phyloP scores from a whole-genome alignment of 2,888 invertebrate genomes.

The Orthosia cruda region DNA sequence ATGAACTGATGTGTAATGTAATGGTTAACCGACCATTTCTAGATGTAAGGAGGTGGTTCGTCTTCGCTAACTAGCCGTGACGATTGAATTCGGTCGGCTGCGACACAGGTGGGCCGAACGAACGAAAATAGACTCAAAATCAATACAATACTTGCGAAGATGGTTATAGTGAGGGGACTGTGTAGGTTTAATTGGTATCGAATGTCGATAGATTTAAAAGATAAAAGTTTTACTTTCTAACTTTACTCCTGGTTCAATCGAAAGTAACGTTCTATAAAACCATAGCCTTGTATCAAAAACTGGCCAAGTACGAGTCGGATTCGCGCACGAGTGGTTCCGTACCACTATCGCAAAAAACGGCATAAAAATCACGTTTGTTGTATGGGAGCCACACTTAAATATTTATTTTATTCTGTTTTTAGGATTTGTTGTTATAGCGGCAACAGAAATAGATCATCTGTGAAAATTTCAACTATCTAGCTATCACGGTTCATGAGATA shows the following conservation, averaged over 20 bases:
- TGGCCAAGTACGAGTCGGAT: too few relatives aligned
- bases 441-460: too few relatives aligned
- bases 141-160: slow-evolving; percentile 83
- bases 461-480: too few relatives aligned
- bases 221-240: background rate
- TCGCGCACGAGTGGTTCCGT: too few relatives aligned
- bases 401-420: too few relatives aligned
- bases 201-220: slow-evolving; percentile 48
- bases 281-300: too few relatives aligned
- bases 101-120: slow-evolving; percentile 76
- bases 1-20: slow-evolving; percentile 66
- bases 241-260: background rate
- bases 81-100: slow-evolving; percentile 68
- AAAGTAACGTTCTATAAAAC: too few relatives aligned
- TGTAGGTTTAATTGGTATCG: slow-evolving; percentile 51
- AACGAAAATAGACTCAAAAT: slow-evolving; percentile 86
- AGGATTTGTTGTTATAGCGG: too few relatives aligned
- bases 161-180: slow-evolving; percentile 71
- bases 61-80: slow-evolving; percentile 51
- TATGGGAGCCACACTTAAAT: too few relatives aligned
- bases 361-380: too few relatives aligned
- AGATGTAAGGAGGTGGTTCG: slow-evolving; percentile 45
- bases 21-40: slow-evolving; percentile 61
- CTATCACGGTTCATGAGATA: too few relatives aligned
- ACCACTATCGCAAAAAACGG: too few relatives aligned